A percentile compares a stretch with the other conserved stretches of the same genome.
Evolutionary conservation across 2,113 vertebrate species (phyloP).

Genomic region (Eptatretus burgeri): DNA sequence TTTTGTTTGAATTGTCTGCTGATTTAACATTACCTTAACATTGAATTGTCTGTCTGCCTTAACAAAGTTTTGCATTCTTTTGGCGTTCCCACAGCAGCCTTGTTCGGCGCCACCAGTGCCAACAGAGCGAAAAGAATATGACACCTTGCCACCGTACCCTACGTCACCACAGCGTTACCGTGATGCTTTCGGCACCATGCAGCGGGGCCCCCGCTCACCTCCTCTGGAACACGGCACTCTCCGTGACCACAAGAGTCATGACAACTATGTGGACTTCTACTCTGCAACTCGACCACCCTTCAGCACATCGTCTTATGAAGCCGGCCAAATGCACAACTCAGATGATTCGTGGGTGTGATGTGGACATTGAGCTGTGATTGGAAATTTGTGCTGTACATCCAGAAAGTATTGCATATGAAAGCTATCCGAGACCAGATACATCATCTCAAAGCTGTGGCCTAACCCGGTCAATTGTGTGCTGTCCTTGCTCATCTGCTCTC

Average conservation of each 20-base stretch:
- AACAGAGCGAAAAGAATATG: not conserved
- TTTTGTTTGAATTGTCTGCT: too few species aligned
- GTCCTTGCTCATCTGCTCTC: too few species aligned
- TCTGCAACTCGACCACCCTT: not conserved
- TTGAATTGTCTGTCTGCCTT: too few species aligned
- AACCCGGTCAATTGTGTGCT: too few species aligned
- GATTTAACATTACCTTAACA: too few species aligned
- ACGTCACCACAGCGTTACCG: not conserved
- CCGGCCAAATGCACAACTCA: conserved; percentile 1
- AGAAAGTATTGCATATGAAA: too few species aligned
- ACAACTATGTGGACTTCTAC: conserved; percentile 5
- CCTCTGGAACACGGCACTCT: not conserved
- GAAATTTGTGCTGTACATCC: too few species aligned
- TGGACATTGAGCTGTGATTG: too few species aligned
- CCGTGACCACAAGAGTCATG: conserved; percentile 2
- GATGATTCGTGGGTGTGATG: conserved; percentile 1
- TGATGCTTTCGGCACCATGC: not conserved
- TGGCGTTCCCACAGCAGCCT: too few species aligned
- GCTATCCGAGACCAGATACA: too few species aligned
- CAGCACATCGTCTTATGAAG: not conserved
- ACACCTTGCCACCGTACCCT: not conserved
- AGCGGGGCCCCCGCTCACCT: not conserved
- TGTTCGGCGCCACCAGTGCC: not conserved
- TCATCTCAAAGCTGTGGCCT: too few species aligned
- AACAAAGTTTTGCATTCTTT: too few species aligned